Base-by-base conservation (phyloP, 2,113 vertebrate species). In the Ovibos moschatus region DNA sequence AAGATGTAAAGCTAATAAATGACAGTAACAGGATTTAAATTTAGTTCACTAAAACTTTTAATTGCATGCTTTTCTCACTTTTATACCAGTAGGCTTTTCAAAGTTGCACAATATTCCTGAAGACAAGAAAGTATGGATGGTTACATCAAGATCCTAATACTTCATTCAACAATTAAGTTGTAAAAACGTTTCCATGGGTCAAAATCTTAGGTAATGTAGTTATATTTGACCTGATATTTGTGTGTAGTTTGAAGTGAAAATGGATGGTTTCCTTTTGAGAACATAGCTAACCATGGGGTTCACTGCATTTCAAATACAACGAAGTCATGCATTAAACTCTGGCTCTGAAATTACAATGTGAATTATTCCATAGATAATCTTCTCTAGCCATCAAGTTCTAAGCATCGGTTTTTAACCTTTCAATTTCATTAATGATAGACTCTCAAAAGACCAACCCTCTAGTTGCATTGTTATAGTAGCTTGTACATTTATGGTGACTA, bases 371-470 rank as follows among this genome's bases (percentile, higher is more conserved):
- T 64, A 96, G 95, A 90, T 84, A 95, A 96, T 85, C 33, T 95
- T 87, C 33, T 87, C 23, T 88, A 90, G 23, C 12, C 25, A 94
- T 17, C 81, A 85, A 85, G 40, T 82, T 84, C n/a, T 95, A 89
- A 85, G 43, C 27, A 92, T 84, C n/a, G 85, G 30, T 84, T 98
- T 91, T 83, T 86, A 93, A 95, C 47, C 9, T 82, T 96, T 82
- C 45, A 36, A 79, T 93, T 79, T 97, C 74, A 93, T 97, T 96
- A 97, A 87, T 96, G 58, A 89, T 79, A 87, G 33, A 84, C 21
- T 88, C 28, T 89, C 5, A 33, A 89, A 87, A 96, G 43, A 82
- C 45, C 62, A 96, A 27, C 6, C 14, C 21, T 82, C 36, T 16
- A 78, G 45, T 58, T 60, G 33, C 11, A 51, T 58, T 25, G 16